Evolutionary conservation across 1,140 invertebrate species (phyloP).

Genomic region (Archivesica marissinica): DNA sequence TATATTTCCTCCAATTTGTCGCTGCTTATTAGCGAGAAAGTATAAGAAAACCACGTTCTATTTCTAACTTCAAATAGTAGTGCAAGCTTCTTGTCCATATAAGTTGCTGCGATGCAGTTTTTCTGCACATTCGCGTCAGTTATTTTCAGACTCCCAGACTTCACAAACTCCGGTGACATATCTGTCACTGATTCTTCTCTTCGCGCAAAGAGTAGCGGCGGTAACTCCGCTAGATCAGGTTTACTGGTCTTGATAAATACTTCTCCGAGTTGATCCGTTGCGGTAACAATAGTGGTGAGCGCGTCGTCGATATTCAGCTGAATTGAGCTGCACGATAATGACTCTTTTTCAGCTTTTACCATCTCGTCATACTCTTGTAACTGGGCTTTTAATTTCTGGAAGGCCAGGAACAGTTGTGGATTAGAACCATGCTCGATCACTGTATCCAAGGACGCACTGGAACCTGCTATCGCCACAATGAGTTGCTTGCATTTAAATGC

Average conservation of each 20-base stretch:
- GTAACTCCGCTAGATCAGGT: conserved; percentile 32
- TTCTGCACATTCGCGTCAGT: conserved; percentile 9
- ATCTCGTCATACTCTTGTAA: conserved; percentile 48
- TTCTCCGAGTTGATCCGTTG: conserved; percentile 25
- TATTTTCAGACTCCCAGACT: conserved; percentile 1
- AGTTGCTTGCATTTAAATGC: conserved; percentile 54
- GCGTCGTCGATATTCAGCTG: conserved; percentile 39
- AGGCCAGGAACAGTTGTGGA: conserved; percentile 37
- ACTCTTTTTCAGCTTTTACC: conserved; percentile 37
- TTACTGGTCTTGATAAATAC: conserved; percentile 20
- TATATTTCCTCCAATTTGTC: conserved; percentile 41
- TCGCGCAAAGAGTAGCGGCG: conserved; percentile 35
- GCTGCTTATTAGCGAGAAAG: conserved; percentile 4
- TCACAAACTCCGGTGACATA: conserved; percentile 36
- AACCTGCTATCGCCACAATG: conserved; percentile 35
- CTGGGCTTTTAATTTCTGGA: conserved; percentile 35
- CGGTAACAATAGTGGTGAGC: neutral
- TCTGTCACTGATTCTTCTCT: conserved; percentile 8
- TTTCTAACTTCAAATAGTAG: conserved; percentile 45
- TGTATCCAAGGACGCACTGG: conserved; percentile 27
- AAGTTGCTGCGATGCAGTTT: conserved; percentile 20
- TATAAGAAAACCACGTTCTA: conserved; percentile 46
- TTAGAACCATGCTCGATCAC: conserved; percentile 45
- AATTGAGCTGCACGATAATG: conserved; percentile 9
- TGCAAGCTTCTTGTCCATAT: conserved; percentile 55